Evolutionary conservation across 1,140 invertebrate genomes (phyloP).

Genomic region (Cryptotermes secundus): DNA sequence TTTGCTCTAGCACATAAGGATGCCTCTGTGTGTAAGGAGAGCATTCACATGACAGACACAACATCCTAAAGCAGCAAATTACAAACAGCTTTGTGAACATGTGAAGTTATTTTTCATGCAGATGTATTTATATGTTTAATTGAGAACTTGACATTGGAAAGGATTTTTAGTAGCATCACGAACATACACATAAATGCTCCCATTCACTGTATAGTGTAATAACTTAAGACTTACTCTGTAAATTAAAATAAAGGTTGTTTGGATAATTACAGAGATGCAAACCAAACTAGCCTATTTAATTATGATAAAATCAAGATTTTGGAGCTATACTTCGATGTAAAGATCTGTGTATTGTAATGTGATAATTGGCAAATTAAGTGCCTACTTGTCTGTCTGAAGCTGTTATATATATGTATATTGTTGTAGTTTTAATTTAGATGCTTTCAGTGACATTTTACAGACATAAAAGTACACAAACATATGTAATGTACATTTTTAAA

Average conservation of each 20-base stretch:
- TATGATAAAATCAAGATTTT: neutral
- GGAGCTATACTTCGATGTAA: neutral
- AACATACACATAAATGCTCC: neutral
- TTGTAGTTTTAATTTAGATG: neutral
- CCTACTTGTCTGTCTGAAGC: neutral
- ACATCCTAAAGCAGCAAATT: neutral
- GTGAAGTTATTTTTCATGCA: neutral
- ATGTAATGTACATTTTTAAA: neutral
- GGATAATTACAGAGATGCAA: neutral
- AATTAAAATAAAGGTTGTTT: neutral
- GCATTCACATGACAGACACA: neutral
- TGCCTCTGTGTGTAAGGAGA: neutral
- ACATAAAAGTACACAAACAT: neutral
- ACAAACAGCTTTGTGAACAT: neutral
- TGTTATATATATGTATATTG: neutral
- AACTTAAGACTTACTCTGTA: neutral
- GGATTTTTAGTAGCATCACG: neutral
- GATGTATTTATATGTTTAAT: neutral
- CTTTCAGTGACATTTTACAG: constrained; percentile 5
- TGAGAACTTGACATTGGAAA: neutral
- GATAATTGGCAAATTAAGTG: neutral
- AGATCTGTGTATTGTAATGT: neutral
- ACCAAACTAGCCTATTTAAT: neutral
- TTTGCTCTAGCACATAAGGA: neutral
- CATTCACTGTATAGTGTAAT: neutral